Evolutionary conservation across 2,888 invertebrate genomes (phyloP), one percentile per base, ranked within the genome.

Genomic region (Apotomis turbidana): DNA sequence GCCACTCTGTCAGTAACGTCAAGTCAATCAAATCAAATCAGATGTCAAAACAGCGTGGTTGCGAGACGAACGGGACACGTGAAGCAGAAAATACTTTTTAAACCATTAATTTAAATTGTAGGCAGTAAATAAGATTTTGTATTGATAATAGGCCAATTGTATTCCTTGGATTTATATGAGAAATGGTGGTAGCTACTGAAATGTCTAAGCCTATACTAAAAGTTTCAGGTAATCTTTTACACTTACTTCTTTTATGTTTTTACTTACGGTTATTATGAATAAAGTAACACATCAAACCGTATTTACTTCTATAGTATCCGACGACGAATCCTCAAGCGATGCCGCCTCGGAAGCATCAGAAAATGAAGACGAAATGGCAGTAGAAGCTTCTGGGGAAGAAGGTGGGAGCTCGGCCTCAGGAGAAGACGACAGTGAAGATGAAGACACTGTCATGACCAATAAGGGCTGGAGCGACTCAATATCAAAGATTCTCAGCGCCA

Each of bases 401-500:
- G 80, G 71, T 8, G 85, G 84, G 74, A 83, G 80, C 72, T 74
- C 49, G 60, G 74, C 69, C 8, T 80, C 83, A 12, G 62, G 12
- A 12, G 68, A 63, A 46, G 80, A 79, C 55, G 75, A 80, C 49
- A 79, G 80, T 59, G 76, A 78, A 13, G 80, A 81, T 5, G 81
- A 80, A 61, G 77, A 77, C 6, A 76, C 79, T 59, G 72, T 93
- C n/a, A 78, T 90, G 67, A 84, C 93, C 0, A 97, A 97, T 85
- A 90, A 94, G 75, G 96, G 96, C 3, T 97, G 97, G 97, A 97
- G 97, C 2, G 96, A 97, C 88, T 97, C 96, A 0, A 95, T 98
- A 83, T 94, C 95, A 6, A 97, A 97, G 88, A 96, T 98, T 76
- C 91, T 98, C 38, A 95, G 94, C 73, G 95, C 96, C 1, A 96